These are phyloP conservation scores for Eretmochelys imbricata DNA, from an alignment of 2,113 vertebrate species.

Conservation along the genomic window DNA sequence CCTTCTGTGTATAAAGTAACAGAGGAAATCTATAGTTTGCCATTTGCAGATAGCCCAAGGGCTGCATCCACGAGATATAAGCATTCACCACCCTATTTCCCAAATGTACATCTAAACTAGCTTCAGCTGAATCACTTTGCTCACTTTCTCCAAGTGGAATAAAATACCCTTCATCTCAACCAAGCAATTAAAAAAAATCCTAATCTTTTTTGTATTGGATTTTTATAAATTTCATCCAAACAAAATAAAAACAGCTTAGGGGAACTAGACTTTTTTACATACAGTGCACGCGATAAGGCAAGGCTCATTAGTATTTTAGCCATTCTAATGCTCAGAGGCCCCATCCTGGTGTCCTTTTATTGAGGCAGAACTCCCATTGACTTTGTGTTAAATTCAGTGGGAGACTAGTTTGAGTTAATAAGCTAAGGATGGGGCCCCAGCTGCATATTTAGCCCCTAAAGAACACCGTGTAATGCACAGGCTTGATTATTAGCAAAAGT, in stretches of 20 bases:
- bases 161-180: not conserved
- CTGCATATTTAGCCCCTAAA: not conserved
- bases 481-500: slow-evolving; percentile 36
- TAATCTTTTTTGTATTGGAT: not conserved
- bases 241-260: not conserved
- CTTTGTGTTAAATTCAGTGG: not conserved
- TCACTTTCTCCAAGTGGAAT: not conserved
- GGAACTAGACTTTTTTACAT: not conserved
- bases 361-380: not conserved
- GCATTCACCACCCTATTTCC: slow-evolving; percentile 22
- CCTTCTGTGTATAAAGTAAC: slow-evolving; percentile 15
- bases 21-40: slow-evolving; percentile 13
- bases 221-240: not conserved
- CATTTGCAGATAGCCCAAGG: slow-evolving; percentile 1
- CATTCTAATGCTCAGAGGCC: not conserved
- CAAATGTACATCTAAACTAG: slow-evolving; percentile 24
- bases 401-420: not conserved
- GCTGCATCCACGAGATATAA: not conserved
- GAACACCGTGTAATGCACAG: not conserved
- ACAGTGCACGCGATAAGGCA: not conserved
- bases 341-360: not conserved
- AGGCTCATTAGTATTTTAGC: not conserved
- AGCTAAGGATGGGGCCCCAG: not conserved
- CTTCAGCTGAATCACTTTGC: slow-evolving; percentile 25
- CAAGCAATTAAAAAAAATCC: not conserved